Conservation (phyloP, 2,888 invertebrate genomes). For the Lasius fuliginosus region DNA sequence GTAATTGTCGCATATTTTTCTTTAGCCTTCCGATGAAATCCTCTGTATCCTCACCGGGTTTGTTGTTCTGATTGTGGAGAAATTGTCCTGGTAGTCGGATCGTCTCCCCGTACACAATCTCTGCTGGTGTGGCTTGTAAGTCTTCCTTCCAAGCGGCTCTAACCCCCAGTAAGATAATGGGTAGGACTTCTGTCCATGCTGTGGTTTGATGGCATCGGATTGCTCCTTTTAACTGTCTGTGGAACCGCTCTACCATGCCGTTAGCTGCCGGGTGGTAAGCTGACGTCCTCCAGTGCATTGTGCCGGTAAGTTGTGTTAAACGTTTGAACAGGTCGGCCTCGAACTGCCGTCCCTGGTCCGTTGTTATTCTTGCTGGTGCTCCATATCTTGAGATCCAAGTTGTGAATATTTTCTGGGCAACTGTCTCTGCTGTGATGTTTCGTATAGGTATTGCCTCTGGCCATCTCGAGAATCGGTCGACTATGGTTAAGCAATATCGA, state of each 20-base stretch:
- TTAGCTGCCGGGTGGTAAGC: too few relatives aligned
- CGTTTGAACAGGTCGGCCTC: not conserved
- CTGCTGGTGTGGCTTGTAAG: slow-evolving; percentile 76
- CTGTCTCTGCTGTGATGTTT: not conserved
- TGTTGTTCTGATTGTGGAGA: slow-evolving; percentile 12
- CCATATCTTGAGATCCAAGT: not conserved
- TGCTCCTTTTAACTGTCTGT: too few relatives aligned
- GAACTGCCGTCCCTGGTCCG: not conserved
- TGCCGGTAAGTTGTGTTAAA: too few relatives aligned
- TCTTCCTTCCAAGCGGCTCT: slow-evolving; percentile 79
- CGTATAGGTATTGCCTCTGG: not conserved
- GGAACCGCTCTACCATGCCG: too few relatives aligned
- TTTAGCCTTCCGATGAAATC: slow-evolving; percentile 53
- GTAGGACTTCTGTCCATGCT: slow-evolving; percentile 75
- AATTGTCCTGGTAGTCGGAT: slow-evolving; percentile 35
- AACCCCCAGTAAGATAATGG: slow-evolving; percentile 80
- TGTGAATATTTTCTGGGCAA: not conserved
- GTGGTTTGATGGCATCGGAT: too few relatives aligned
- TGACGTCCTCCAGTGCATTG: too few relatives aligned
- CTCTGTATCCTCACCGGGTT: not conserved
- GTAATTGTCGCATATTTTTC: slow-evolving; percentile 32
- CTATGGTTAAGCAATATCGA: not conserved
- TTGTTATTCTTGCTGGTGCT: not conserved
- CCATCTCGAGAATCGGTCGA: not conserved
- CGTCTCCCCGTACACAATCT: slow-evolving; percentile 80